Evolutionary conservation across 1,140 invertebrate genomes (phyloP), one percentile per base, ranked within the genome.

Genomic region (Drosophila tristis): DNA sequence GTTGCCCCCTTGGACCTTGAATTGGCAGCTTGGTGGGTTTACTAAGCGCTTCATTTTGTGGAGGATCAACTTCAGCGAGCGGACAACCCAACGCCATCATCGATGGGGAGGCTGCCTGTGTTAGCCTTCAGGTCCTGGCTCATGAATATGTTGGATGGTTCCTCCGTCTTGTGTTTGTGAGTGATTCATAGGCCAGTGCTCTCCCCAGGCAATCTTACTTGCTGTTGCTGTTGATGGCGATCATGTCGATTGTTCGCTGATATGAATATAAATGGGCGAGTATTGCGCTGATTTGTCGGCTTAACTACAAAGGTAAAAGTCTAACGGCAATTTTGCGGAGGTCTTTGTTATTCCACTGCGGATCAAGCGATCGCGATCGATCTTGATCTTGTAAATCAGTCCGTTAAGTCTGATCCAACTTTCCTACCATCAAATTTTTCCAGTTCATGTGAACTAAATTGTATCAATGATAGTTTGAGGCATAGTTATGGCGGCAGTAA

Each of bases 261-360:
- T 85, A 81, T 74, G 79, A 81, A 74, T 70, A 70, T 73, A 61
- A 74, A 79, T 74, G 74, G 78, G 74, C 68, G 62, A 68, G 62
- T 64, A 76, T 74, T 68, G 80, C 55, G 61, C 76, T 80, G 48
- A 78, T 89, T 86, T 66, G 85, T 67, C 82, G 82, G 85, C 85
- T 75, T 47, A 44, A 87, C 75, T 85, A 87, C 82, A 87, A 87
- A 86, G 85, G 23, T 15, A 68, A 68, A 68, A 68, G 62, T 76
- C 85, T 90, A 90, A 87, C 85, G 82, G 82, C 85, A 75, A 85
- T 65, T 49, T 63, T 50, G 44, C 43, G 13, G 48, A 60, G 31
- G 26, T 48, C 74, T 75, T 49, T 47, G 58, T 47, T 58, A 51
- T 39, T 64, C 39, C 43, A 5, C 50, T 39, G 23, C 16, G 43